These are phyloP conservation scores for Mesembrinibis cayennensis DNA, from an alignment of 2,113 vertebrate species.

Conservation along the genomic window DNA sequence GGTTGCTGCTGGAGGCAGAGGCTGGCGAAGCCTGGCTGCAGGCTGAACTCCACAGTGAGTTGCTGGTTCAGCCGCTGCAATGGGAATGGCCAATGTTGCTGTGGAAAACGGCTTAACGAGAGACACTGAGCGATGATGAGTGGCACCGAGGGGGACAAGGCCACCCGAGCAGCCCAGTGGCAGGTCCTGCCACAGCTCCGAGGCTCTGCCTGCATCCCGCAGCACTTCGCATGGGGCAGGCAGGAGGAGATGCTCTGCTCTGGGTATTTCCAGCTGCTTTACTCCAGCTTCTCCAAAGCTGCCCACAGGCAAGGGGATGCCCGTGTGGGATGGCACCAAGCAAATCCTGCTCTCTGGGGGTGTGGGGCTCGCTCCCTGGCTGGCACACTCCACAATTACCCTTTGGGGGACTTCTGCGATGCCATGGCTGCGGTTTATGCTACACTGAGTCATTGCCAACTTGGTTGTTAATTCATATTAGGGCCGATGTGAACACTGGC, in stretches of 20 bases:
- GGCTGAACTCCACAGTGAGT: background rate
- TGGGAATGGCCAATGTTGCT: background rate
- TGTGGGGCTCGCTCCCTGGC: rapidly evolving
- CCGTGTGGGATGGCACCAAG: background rate
- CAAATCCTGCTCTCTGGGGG: rapidly evolving
- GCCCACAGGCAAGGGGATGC: background rate
- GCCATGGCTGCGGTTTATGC: background rate
- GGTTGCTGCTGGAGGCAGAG: background rate
- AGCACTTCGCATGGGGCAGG: rapidly evolving
- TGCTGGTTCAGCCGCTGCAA: background rate
- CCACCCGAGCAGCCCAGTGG: rapidly evolving
- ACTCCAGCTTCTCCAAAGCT: background rate
- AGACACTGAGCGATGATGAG: background rate
- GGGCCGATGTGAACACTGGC: background rate
- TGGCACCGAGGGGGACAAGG: background rate
- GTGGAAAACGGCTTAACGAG: rapidly evolving
- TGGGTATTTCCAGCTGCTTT: background rate
- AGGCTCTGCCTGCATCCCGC: background rate
- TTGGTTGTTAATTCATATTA: background rate
- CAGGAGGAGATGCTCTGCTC: background rate
- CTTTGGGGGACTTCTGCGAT: background rate
- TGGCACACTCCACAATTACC: background rate
- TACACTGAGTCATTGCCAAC: conserved; percentile 40
- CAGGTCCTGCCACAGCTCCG: background rate
- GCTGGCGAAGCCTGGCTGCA: rapidly evolving